Conservation (phyloP, 2,797 vertebrate genomes). For the Eremophila alpestris region DNA sequence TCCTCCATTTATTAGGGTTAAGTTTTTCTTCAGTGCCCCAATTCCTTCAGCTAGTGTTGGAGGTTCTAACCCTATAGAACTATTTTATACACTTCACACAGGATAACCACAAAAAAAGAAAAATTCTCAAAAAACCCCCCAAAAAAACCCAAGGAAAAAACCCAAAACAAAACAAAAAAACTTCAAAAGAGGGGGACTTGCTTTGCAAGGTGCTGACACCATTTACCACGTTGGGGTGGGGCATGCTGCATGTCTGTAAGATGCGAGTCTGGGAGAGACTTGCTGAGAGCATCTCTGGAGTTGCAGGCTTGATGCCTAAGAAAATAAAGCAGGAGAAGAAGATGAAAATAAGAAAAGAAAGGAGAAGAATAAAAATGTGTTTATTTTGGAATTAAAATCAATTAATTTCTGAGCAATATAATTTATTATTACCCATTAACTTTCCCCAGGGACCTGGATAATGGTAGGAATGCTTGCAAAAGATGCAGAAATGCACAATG, state of each 20-base stretch:
- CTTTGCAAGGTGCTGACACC: conserved; percentile 83
- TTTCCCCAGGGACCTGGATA: background rate
- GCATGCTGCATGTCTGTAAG: conserved; percentile 84
- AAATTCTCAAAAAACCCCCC: background rate
- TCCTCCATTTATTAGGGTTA: background rate
- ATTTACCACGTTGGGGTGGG: conserved; percentile 83
- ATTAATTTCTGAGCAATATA: background rate
- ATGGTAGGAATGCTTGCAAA: background rate
- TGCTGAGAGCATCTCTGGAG: conserved; percentile 88
- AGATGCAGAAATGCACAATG: fast-evolving
- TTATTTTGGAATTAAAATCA: background rate
- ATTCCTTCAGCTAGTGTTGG: fast-evolving
- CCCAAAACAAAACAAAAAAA: too few relatives aligned
- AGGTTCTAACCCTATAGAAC: background rate
- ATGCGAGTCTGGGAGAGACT: conserved; percentile 87
- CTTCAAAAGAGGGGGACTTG: conserved; percentile 37
- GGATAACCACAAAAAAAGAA: background rate
- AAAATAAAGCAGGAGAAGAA: background rate
- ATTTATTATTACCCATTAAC: background rate
- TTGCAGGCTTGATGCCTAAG: conserved; percentile 68
- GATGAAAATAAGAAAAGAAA: background rate
- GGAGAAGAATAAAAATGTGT: background rate
- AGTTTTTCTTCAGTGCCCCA: background rate
- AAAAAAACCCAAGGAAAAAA: too few relatives aligned
- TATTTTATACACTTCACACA: background rate